Conservation (phyloP, 2,797 vertebrate species). For the Sandelia bainsii region DNA sequence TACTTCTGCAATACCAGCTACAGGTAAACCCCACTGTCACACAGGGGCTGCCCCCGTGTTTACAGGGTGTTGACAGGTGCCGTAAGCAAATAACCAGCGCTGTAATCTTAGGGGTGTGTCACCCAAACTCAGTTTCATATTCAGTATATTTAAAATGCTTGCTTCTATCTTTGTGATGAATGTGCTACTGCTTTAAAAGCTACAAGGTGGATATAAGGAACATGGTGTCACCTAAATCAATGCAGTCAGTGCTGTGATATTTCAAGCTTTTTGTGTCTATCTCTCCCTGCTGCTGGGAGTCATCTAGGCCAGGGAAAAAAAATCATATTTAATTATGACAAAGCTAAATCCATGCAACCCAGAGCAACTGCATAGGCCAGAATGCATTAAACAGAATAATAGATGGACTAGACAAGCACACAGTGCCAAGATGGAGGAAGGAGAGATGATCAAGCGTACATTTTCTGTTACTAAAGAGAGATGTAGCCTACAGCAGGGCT, state of each 20-base stretch:
- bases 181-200: neutral
- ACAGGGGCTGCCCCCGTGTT: conserved; percentile 33
- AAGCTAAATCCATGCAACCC: conserved; percentile 53
- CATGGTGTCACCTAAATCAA: conserved; percentile 32
- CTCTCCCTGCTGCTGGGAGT: conserved; percentile 1
- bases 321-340: conserved; percentile 70
- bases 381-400: conserved; percentile 57
- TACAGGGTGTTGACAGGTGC: conserved; percentile 48
- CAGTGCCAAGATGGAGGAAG: conserved; percentile 43
- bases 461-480: conserved; percentile 9
- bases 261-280: conserved; percentile 4
- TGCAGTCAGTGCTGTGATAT: conserved; percentile 11
- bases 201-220: conserved; percentile 5
- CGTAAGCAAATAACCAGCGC: conserved; percentile 39
- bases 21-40: neutral
- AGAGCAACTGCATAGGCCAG: conserved; percentile 47
- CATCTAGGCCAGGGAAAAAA: conserved; percentile 38
- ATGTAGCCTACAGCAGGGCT: neutral
- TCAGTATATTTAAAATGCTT: neutral
- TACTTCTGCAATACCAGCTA: conserved; percentile 5
- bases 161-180: conserved; percentile 3
- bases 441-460: conserved; percentile 27
- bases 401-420: conserved; percentile 39
- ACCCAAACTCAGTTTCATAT: conserved; percentile 20
- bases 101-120: conserved; percentile 9